These are phyloP conservation scores for Fulmarus glacialis DNA, from an alignment of 2,113 vertebrate species.

Conservation along the genomic window DNA sequence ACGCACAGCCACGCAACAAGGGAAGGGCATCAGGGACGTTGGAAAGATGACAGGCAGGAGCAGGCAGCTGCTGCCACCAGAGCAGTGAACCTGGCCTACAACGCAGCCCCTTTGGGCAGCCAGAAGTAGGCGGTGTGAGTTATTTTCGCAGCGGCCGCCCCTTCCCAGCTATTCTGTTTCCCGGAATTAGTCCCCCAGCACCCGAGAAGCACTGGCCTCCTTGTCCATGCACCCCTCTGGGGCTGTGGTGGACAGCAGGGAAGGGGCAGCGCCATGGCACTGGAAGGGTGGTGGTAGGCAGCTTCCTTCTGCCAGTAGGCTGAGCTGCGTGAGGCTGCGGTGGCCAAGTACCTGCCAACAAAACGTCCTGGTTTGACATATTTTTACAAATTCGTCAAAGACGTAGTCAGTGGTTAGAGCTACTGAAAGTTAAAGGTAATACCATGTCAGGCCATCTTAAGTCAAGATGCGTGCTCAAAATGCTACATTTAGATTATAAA, in stretches of 20 bases:
- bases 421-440: neutral
- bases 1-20: fast-evolving
- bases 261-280: neutral
- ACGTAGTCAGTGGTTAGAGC: neutral
- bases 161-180: neutral
- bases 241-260: neutral
- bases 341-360: neutral
- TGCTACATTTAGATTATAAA: neutral
- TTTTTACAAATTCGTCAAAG: neutral
- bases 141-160: neutral
- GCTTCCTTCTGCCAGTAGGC: neutral
- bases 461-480: neutral
- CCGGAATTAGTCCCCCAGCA: neutral
- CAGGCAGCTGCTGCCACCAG: neutral
- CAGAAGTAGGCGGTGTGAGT: neutral
- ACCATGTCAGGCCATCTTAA: neutral
- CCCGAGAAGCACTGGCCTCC: neutral
- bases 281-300: neutral
- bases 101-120: neutral
- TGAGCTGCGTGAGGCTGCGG: fast-evolving
- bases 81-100: neutral
- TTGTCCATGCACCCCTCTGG: fast-evolving
- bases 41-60: neutral
- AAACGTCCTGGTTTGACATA: neutral
- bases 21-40: neutral